Conservation (phyloP, 2,113 vertebrate genomes). For the Chionis minor region DNA sequence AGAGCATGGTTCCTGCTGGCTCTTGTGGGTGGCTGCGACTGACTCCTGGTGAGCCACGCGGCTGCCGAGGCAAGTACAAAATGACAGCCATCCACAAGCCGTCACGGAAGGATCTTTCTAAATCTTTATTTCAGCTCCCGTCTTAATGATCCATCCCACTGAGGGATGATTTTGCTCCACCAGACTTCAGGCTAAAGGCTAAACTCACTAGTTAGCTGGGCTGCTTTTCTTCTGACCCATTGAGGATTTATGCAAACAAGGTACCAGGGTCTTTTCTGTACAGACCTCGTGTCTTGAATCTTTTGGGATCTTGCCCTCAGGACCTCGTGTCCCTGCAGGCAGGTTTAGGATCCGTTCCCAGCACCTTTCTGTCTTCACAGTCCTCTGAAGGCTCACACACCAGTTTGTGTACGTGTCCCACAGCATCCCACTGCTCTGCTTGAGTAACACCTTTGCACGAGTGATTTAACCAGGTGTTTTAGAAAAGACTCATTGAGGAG, state of each 20-base stretch:
- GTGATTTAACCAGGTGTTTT: not conserved
- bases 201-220: not conserved
- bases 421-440: rapidly evolving
- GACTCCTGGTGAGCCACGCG: not conserved
- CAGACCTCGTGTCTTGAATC: not conserved
- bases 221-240: not conserved
- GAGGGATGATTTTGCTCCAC: not conserved
- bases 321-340: not conserved
- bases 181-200: not conserved
- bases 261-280: not conserved
- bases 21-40: not conserved
- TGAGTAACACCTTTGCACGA: not conserved
- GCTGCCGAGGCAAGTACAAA: not conserved
- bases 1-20: not conserved
- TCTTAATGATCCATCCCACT: not conserved
- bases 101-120: not conserved
- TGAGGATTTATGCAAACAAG: not conserved
- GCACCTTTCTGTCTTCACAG: not conserved
- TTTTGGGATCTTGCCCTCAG: not conserved
- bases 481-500: not conserved
- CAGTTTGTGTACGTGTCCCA: not conserved
- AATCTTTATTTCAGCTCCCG: not conserved
- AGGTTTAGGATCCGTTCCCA: not conserved
- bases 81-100: not conserved
- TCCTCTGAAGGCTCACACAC: not conserved